These are phyloP conservation scores for Drosophila barbarae DNA, from an alignment of 2,888 invertebrate genomes.

Conservation along the genomic window DNA sequence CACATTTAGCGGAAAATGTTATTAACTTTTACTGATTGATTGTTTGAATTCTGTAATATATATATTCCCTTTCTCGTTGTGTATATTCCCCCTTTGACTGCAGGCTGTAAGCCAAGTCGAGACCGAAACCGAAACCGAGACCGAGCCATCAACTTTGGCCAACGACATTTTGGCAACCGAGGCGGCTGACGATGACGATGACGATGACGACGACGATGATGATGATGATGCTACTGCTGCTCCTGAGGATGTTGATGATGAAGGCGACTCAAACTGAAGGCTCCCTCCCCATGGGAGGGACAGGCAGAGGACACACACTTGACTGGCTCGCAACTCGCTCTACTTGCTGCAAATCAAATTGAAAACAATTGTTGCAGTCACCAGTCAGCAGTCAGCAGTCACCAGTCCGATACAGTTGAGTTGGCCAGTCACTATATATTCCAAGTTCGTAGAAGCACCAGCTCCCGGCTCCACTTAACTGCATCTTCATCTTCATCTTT, in stretches of 20 bases:
- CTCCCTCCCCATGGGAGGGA: neutral
- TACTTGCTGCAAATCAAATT: constrained; percentile 41
- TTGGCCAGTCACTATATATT: constrained; percentile 51
- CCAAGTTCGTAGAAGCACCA: constrained; percentile 26
- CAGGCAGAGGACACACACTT: constrained; percentile 12
- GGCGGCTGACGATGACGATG: constrained; percentile 46
- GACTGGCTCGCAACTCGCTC: constrained; percentile 31
- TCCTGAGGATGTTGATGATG: constrained; percentile 21
- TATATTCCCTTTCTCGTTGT: neutral
- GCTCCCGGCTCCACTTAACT: constrained; percentile 16
- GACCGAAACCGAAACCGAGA: constrained; percentile 48
- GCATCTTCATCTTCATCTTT: constrained; percentile 4
- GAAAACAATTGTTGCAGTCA: constrained; percentile 55
- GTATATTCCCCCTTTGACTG: constrained; percentile 18
- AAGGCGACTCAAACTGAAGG: constrained; percentile 28
- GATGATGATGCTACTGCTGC: neutral
- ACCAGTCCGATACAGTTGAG: constrained; percentile 50
- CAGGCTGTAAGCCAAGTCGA: constrained; percentile 47
- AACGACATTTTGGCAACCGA: constrained; percentile 61
- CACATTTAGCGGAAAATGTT: neutral
- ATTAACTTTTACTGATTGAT: neutral
- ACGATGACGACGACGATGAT: constrained; percentile 17
- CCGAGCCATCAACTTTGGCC: constrained; percentile 60
- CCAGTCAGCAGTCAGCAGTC: constrained; percentile 41
- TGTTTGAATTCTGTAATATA: too few relatives aligned